phyloP scores from a whole-genome alignment of 2,888 invertebrate genomes.

The Parnassius orleans region DNA sequence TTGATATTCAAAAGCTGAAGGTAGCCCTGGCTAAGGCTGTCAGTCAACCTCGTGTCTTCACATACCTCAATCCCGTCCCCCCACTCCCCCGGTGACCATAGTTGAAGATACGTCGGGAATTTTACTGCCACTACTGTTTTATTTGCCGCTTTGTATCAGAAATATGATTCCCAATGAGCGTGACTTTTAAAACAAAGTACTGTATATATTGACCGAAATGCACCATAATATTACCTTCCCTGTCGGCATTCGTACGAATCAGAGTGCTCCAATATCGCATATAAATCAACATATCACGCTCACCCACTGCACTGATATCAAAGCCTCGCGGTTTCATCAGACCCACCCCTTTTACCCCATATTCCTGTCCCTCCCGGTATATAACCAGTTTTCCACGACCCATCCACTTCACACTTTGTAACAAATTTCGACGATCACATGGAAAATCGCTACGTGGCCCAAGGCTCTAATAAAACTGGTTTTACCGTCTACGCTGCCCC shows the following conservation, averaged over 20 bases:
- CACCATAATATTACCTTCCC: background rate
- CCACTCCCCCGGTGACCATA: too few species aligned
- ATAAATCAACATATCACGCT: conserved; percentile 50
- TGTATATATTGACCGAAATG: background rate
- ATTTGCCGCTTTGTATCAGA: too few species aligned
- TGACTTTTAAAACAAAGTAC: too few species aligned
- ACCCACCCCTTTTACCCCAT: conserved; percentile 31
- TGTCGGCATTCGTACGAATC: background rate
- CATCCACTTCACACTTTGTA: background rate
- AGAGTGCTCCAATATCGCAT: conserved; percentile 38
- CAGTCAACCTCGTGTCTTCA: too few species aligned
- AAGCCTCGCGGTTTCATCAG: conserved; percentile 53
- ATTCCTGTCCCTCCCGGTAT: conserved; percentile 31
- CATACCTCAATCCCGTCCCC: too few species aligned
- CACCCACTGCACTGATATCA: conserved; percentile 49
- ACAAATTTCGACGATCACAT: conserved; percentile 1
- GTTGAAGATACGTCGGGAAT: too few species aligned
- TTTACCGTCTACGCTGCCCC: conserved; percentile 48
- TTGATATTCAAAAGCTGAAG: too few species aligned
- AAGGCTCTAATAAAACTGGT: conserved; percentile 40
- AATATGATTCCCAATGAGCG: too few species aligned
- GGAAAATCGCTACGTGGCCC: background rate
- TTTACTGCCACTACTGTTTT: too few species aligned
- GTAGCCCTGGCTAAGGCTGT: too few species aligned
- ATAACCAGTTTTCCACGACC: conserved; percentile 26